Percentiles rank a stretch among this genome's conserved stretches.
phyloP scores from a whole-genome alignment of 2,797 vertebrate genomes.

The Channallabes apus region DNA sequence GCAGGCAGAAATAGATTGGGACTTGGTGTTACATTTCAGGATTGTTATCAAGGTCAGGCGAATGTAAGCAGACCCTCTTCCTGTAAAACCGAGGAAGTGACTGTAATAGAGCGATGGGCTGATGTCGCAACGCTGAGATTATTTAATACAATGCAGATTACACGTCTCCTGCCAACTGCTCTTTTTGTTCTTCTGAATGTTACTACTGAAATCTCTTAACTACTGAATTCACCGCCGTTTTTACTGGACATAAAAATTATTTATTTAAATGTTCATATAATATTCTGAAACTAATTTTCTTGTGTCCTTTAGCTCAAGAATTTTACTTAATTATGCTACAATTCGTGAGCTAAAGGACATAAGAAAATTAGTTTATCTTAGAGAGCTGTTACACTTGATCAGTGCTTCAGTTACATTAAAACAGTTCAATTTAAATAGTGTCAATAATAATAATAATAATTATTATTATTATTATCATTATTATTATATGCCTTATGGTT shows the following conservation, averaged over 20 bases:
- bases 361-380: neutral
- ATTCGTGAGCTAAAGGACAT: neutral
- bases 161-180: neutral
- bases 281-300: neutral
- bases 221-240: neutral
- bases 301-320: neutral
- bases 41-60: constrained; percentile 47
- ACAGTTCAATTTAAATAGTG: neutral
- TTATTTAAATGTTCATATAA: neutral
- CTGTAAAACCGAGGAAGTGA: constrained; percentile 33
- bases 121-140: neutral
- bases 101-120: constrained; percentile 17
- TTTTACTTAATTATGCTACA: neutral
- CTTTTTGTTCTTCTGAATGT: neutral
- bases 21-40: constrained; percentile 46
- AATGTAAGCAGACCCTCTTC: constrained; percentile 42
- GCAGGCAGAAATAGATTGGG: constrained; percentile 18
- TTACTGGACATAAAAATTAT: neutral
- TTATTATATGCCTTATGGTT: too few species aligned
- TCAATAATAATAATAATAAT: neutral
- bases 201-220: neutral
- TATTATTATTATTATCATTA: neutral
- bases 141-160: neutral
- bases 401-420: neutral
- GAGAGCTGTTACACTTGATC: neutral